Evolutionary conservation across 1,140 invertebrate genomes (phyloP).

Genomic region (Calephelis virginiensis): DNA sequence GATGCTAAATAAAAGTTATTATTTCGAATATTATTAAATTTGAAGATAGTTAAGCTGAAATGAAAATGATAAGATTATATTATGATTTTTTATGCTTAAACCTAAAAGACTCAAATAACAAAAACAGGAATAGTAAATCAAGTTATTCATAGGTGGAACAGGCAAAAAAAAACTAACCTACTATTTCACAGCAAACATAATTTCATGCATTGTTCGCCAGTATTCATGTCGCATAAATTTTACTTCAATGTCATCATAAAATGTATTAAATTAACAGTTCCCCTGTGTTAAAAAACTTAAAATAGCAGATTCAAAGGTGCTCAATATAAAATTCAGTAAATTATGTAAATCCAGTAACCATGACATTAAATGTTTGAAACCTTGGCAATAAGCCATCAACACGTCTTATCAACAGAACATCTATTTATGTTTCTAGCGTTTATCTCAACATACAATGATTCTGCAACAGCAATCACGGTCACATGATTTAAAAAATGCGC

Average conservation of each 20-base stretch:
- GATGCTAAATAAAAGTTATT: too few species aligned
- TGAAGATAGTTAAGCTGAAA: too few species aligned
- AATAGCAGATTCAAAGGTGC: conserved; percentile 4
- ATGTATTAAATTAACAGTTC: not conserved
- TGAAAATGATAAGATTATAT: too few species aligned
- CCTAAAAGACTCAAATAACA: too few species aligned
- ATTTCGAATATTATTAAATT: too few species aligned
- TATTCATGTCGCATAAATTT: too few species aligned
- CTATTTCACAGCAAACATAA: too few species aligned
- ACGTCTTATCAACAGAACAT: conserved; percentile 15
- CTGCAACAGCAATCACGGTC: conserved; percentile 36
- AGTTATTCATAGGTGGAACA: too few species aligned
- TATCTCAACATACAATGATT: conserved; percentile 14
- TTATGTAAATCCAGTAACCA: conserved; percentile 32
- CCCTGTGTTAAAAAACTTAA: not conserved
- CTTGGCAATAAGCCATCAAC: conserved; percentile 69
- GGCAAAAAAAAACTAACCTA: too few species aligned
- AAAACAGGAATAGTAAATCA: too few species aligned
- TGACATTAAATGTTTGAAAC: conserved; percentile 63
- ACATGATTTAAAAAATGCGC: conserved; percentile 49
- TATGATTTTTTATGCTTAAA: too few species aligned
- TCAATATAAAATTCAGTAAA: conserved; percentile 13
- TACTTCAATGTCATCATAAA: not conserved
- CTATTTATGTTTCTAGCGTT: conserved; percentile 17
- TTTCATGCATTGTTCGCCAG: too few species aligned